Percentiles rank a stretch among this genome's conserved stretches.
Conservation (phyloP, 2,797 vertebrate genomes). For the Eospalax fontanierii region DNA sequence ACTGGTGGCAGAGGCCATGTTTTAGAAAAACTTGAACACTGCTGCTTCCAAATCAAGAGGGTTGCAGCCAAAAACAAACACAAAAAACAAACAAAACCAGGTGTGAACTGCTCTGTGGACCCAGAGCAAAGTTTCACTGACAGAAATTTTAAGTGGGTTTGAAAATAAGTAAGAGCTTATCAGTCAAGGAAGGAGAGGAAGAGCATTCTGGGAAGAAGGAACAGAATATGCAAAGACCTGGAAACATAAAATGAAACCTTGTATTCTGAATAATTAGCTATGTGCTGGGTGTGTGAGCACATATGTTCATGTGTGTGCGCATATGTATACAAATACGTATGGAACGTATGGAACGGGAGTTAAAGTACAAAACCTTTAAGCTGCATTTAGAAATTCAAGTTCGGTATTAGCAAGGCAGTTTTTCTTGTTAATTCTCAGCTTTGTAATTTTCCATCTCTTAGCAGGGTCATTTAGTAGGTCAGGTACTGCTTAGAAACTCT, state of each 20-base stretch:
- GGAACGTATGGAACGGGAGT: too few species aligned
- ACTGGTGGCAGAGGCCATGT: neutral
- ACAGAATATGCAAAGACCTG: neutral
- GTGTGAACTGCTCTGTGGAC: too few species aligned
- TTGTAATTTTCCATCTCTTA: neutral
- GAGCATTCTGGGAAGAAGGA: neutral
- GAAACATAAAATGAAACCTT: neutral
- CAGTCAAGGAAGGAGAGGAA: neutral
- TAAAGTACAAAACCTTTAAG: neutral
- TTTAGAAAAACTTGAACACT: neutral
- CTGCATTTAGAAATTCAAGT: neutral
- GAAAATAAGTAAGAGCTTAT: neutral
- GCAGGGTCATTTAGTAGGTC: neutral
- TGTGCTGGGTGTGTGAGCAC: neutral
- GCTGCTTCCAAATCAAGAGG: too few species aligned
- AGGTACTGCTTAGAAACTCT: neutral
- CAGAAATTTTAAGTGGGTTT: neutral
- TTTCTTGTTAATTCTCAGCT: neutral
- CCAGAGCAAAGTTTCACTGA: neutral
- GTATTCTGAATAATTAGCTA: neutral
- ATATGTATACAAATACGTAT: neutral
- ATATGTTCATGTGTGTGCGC: neutral
- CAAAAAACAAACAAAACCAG: too few species aligned
- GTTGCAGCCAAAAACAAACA: too few species aligned
- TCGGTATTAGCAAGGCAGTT: neutral